Evolutionary conservation across 2,888 invertebrate species (phyloP).

Genomic region (Clusia tigrina): DNA sequence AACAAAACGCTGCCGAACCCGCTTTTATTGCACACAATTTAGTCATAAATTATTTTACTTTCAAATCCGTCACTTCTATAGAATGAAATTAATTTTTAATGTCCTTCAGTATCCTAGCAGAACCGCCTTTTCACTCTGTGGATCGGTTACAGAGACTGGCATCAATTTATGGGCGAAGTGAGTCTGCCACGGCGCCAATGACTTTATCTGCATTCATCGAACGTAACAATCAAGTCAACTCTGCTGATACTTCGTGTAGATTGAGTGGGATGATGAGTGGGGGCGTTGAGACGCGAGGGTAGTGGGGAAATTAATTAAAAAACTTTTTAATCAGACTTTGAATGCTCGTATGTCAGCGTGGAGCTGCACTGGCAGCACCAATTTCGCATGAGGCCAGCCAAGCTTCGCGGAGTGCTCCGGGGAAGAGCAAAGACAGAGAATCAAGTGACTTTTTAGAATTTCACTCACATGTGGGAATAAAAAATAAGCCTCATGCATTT

Average conservation of each 20-base stretch:
- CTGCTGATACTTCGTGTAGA: conserved; percentile 27
- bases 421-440: too few relatives aligned
- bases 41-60: conserved; percentile 54
- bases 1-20: neutral
- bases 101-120: conserved; percentile 15
- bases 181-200: neutral
- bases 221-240: neutral
- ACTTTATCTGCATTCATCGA: conserved; percentile 2
- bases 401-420: too few relatives aligned
- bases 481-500: neutral
- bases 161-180: neutral
- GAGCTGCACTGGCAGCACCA: too few relatives aligned
- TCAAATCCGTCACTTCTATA: conserved; percentile 27
- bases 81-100: conserved; percentile 56
- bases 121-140: neutral
- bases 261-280: neutral
- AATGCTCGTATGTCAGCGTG: conserved; percentile 45
- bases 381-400: too few relatives aligned
- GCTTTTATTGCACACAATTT: too few relatives aligned
- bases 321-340: conserved; percentile 53
- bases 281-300: conserved; percentile 20
- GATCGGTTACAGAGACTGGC: neutral
- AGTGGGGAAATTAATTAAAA: conserved; percentile 59
- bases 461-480: too few relatives aligned
- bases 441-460: too few relatives aligned